These are phyloP conservation scores for Listrodromus nycthemerus DNA, from an alignment of 2,888 invertebrate genomes.

Conservation along the genomic window DNA sequence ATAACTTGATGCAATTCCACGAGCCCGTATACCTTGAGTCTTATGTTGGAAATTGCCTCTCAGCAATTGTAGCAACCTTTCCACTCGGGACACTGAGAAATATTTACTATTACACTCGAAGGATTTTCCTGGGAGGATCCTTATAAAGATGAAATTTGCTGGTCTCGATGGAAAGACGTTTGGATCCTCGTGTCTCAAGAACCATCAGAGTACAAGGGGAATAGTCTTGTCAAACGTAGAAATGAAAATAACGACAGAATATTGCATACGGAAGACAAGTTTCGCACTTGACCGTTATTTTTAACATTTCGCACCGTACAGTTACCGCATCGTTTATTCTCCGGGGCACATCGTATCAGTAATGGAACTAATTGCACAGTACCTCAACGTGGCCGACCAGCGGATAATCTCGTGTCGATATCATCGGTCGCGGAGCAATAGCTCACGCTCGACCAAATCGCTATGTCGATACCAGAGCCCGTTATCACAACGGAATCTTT, in stretches of 20 bases:
- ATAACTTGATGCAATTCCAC: slow-evolving; percentile 11
- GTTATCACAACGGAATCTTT: slow-evolving; percentile 49
- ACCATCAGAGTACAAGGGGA: not conserved
- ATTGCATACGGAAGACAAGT: not conserved
- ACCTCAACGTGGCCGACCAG: slow-evolving; percentile 18
- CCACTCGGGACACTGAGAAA: slow-evolving; percentile 11
- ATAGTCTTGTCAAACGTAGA: not conserved
- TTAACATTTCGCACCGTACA: not conserved
- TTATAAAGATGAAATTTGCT: slow-evolving; percentile 9
- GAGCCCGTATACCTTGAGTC: slow-evolving; percentile 7
- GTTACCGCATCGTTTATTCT: not conserved
- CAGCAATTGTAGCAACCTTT: slow-evolving; percentile 24
- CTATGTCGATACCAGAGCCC: slow-evolving; percentile 37
- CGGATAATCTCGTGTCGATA: slow-evolving; percentile 25
- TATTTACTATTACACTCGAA: slow-evolving; percentile 15
- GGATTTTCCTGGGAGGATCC: not conserved
- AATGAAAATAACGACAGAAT: not conserved
- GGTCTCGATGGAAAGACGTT: not conserved
- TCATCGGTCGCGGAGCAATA: slow-evolving; percentile 28
- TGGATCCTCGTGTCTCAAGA: not conserved
- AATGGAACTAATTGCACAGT: slow-evolving; percentile 41
- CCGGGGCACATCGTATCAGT: not conserved
- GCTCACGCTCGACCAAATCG: slow-evolving; percentile 34
- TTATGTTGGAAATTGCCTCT: slow-evolving; percentile 28
- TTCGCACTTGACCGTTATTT: not conserved